Evolutionary conservation across 2,113 vertebrate genomes (phyloP), one percentile per base, ranked within the genome.

Genomic region (Indicator indicator): DNA sequence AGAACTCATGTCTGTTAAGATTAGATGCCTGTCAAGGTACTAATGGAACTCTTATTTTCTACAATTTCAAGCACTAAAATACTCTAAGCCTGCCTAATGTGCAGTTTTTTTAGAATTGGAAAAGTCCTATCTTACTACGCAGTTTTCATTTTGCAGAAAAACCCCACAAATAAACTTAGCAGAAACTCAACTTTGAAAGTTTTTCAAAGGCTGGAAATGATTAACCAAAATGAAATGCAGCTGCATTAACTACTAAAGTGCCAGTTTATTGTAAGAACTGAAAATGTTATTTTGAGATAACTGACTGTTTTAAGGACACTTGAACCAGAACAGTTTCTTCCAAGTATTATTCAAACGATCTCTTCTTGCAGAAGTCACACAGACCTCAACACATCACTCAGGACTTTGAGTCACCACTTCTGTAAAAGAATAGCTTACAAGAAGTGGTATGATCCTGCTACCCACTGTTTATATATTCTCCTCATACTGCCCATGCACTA

Each of bases 271-370:
- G 3, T 50, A 75, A 56, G 54, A 71, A 75, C 4, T 6, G 12
- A 62, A 88, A 88, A 81, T 0, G 1, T 52, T 55, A 70, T 24
- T 24, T n/a, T 83, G 27, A n/a, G 4, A 83, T 55, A 83, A 38
- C 6, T 74, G n/a, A 3, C 30, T 59, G 52, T 42, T 88, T 55
- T 71, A 86, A 4, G 7, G 58, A 36, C 8, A 46, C 30, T 2
- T 68, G 52, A 92, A 88, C 19, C 17, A 48, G 26, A 71, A 71
- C 6, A 58, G n/a, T 24, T 69, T 58, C 44, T 55, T 42, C 23
- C 11, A 42, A 0, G 1, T 0, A 0, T 40, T 69, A 26, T 11
- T 78, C 26, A 38, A 86, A 12, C 52, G 70, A 26, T 1, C 11
- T 13, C 12, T 55, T 65, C 27, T 59, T 59, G n/a, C 21, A 56